These are phyloP conservation scores for Drosophila azteca DNA, from an alignment of 1,140 invertebrate genomes.

Conservation along the genomic window DNA sequence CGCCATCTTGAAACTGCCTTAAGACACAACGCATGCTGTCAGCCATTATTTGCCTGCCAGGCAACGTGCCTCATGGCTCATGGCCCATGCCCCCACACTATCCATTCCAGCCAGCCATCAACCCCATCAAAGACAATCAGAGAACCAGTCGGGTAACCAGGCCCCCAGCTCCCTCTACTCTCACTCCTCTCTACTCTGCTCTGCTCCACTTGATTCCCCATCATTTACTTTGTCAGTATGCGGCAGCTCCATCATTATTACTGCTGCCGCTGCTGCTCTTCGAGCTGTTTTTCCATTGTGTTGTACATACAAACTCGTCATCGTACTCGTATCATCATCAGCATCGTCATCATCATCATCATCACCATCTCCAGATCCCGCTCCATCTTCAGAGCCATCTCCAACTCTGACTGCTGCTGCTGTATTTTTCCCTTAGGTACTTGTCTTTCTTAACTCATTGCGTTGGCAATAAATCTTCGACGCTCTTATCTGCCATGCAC, in stretches of 20 bases:
- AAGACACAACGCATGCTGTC: constrained; percentile 67
- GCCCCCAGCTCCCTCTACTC: constrained; percentile 23
- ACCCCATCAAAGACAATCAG: constrained; percentile 50
- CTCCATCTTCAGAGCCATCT: constrained; percentile 11
- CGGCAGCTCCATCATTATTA: constrained; percentile 82
- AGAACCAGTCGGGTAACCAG: constrained; percentile 50
- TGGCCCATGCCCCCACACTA: too few species aligned
- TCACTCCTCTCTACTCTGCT: constrained; percentile 13
- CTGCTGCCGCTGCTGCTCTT: constrained; percentile 39
- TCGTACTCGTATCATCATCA: constrained; percentile 40
- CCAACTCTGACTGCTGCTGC: constrained; percentile 23
- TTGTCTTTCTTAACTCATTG: constrained; percentile 84
- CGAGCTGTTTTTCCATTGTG: constrained; percentile 28
- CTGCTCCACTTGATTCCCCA: constrained; percentile 67
- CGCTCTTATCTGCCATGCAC: constrained; percentile 76
- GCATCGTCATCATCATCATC: constrained; percentile 15
- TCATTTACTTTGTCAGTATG: constrained; percentile 81
- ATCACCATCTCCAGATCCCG: constrained; percentile 7
- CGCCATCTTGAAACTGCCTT: constrained; percentile 75
- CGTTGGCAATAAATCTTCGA: constrained; percentile 82
- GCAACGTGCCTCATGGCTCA: constrained; percentile 3
- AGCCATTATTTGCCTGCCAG: constrained; percentile 77
- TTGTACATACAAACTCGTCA: constrained; percentile 65
- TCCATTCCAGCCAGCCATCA: not conserved
- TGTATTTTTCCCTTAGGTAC: constrained; percentile 71